Percentiles rank a stretch among this genome's conserved stretches.
phyloP scores from a whole-genome alignment of 2,797 vertebrate species.

The Bovichtus variegatus region DNA sequence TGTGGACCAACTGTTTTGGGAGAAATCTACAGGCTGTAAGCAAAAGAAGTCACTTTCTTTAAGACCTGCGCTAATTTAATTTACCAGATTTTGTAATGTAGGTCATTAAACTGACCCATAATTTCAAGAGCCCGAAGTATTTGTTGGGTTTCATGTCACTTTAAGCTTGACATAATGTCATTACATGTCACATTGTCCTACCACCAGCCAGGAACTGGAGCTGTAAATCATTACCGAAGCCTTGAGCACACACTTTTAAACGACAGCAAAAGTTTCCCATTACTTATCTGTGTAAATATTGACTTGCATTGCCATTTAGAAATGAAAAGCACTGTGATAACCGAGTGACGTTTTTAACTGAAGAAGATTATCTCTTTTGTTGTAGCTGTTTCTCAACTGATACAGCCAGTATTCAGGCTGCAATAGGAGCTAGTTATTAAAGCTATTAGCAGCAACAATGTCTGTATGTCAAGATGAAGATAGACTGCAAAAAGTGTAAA shows the following conservation, averaged over 20 bases:
- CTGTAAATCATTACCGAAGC: conserved; percentile 24
- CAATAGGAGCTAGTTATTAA: conserved; percentile 1
- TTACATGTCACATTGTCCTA: not conserved
- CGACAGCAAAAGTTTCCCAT: not conserved
- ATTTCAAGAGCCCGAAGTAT: not conserved
- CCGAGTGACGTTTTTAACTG: not conserved
- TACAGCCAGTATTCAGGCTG: not conserved
- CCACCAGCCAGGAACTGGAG: not conserved
- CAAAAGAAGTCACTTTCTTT: not conserved
- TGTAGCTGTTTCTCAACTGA: not conserved
- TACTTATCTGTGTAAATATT: not conserved
- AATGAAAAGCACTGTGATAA: not conserved
- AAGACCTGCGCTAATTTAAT: not conserved
- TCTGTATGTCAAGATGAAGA: not conserved
- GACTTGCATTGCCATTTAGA: not conserved
- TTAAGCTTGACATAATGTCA: too few relatives aligned
- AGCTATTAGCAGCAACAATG: not conserved
- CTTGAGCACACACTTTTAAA: conserved; percentile 5
- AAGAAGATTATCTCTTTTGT: not conserved
- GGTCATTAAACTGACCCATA: not conserved
- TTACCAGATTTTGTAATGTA: not conserved
- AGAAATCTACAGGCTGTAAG: not conserved
- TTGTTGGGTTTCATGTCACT: conserved; percentile 7
- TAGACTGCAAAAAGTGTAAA: not conserved
- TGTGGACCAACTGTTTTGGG: not conserved